Percentiles rank a stretch among this genome's conserved stretches.
Evolutionary conservation across 1,140 invertebrate genomes (phyloP).

Genomic region (Leptoteleia sp.): DNA sequence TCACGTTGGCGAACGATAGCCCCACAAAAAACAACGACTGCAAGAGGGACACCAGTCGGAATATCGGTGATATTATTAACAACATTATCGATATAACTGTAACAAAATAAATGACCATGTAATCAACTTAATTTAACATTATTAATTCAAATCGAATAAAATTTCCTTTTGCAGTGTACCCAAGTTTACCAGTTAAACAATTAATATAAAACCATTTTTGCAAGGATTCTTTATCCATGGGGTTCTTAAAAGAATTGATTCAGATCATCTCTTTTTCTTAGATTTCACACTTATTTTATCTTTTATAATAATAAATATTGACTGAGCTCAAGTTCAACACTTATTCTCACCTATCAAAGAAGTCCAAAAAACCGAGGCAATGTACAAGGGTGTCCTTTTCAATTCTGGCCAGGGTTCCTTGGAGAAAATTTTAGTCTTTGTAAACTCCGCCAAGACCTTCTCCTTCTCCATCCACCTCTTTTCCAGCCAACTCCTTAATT

Average conservation of each 20-base stretch:
- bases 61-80: constrained; percentile 77
- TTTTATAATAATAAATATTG: too few relatives aligned
- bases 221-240: too few relatives aligned
- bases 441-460: constrained; percentile 83
- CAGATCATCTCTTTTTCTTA: too few relatives aligned
- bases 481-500: constrained; percentile 85
- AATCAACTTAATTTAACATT: too few relatives aligned
- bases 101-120: constrained; percentile 69
- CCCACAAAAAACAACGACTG: constrained; percentile 80
- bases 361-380: constrained; percentile 83
- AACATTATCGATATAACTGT: constrained; percentile 77
- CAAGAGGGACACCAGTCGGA: constrained; percentile 80
- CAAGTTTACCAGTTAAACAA: too few relatives aligned
- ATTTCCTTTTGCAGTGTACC: too few relatives aligned
- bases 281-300: too few relatives aligned
- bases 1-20: constrained; percentile 80
- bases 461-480: constrained; percentile 89
- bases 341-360: constrained; percentile 71
- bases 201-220: too few relatives aligned
- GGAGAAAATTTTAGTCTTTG: constrained; percentile 80
- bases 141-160: too few relatives aligned
- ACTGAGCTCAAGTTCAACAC: too few relatives aligned
- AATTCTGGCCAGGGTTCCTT: constrained; percentile 70
- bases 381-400: constrained; percentile 77
- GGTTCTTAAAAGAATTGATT: too few relatives aligned